Evolutionary conservation across 2,797 vertebrate species (phyloP), one percentile per base, ranked within the genome.

Genomic region (Epinephelus awoara): DNA sequence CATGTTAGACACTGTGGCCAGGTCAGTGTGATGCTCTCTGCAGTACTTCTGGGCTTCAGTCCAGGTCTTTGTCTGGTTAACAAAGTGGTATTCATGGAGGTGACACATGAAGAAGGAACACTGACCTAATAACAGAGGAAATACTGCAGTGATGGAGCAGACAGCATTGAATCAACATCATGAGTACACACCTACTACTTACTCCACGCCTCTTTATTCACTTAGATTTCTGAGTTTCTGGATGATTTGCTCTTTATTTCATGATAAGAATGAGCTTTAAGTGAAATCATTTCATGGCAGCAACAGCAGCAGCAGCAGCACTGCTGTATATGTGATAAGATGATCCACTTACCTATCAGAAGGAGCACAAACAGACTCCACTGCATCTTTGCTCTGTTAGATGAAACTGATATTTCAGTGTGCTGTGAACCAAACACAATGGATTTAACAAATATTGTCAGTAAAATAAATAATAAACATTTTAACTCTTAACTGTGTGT

Each of bases 1-100:
- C 65, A 19, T n/a, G 67, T 52, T 4, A 13, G 13, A 44, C 47
- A 90, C 47, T n/a, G 71, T 85, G 57, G 77, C 85, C 86, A 92
- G 69, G 29, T 85, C 84, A 1, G 74, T 76, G 55, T 52, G 11
- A 0, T 47, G 5, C 0, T 2, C 0, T 57, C 38, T 75, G 13
- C 90, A 91, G 52, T 77, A 55, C 0, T 0, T 52, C 56, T 55
- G 8, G 27, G 87, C 91, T 0, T 77, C 50, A 0, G 2, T 0
- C 90, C 92, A 91, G 6, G 0, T 85, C 56, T 8, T 85, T 0
- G 0, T 1, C 0, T 66, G 0, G 0, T 42, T 0, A 44, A 83
- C 42, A 19, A 65, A 84, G 52, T 44, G 46, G 21, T 73, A 90
- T 7, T 68, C 0, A 38, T 67, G 34, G 11, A 57, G 18, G 0